Conservation (phyloP, 2,113 vertebrate species). For the Stegastes partitus region DNA sequence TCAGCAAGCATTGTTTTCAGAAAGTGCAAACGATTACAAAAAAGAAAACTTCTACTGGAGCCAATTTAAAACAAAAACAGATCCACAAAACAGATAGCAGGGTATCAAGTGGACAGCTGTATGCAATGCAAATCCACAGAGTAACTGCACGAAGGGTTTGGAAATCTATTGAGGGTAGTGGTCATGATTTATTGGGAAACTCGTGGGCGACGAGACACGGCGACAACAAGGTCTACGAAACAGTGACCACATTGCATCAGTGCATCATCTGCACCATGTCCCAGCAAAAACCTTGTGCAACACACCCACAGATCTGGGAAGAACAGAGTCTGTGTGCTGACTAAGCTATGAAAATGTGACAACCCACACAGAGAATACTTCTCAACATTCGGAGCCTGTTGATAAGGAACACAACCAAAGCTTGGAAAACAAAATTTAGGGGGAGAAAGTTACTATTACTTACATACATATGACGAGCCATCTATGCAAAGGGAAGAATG, state of each 20-base stretch:
- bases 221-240: slow-evolving; percentile 23
- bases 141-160: background rate
- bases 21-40: background rate
- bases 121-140: slow-evolving; percentile 11
- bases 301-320: slow-evolving; percentile 64
- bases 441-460: slow-evolving; percentile 70
- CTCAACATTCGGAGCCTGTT: background rate
- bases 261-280: slow-evolving; percentile 39
- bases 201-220: slow-evolving; percentile 5
- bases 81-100: background rate
- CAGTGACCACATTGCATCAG: slow-evolving; percentile 19
- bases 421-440: slow-evolving; percentile 30
- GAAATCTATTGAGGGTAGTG: slow-evolving; percentile 19
- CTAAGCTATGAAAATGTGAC: slow-evolving; percentile 45
- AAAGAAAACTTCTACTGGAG: slow-evolving; percentile 10
- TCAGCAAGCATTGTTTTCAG: slow-evolving; percentile 35
- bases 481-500: slow-evolving; percentile 65
- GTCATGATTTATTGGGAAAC: slow-evolving; percentile 45
- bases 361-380: slow-evolving; percentile 41
- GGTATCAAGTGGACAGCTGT: background rate
- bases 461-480: slow-evolving; percentile 79
- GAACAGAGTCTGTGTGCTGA: slow-evolving; percentile 63
- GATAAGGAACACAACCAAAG: slow-evolving; percentile 38
- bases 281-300: slow-evolving; percentile 64
- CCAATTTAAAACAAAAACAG: slow-evolving; percentile 14